Evolutionary conservation across 2,797 vertebrate genomes (phyloP).

Genomic region (Cossypha polioptera): DNA sequence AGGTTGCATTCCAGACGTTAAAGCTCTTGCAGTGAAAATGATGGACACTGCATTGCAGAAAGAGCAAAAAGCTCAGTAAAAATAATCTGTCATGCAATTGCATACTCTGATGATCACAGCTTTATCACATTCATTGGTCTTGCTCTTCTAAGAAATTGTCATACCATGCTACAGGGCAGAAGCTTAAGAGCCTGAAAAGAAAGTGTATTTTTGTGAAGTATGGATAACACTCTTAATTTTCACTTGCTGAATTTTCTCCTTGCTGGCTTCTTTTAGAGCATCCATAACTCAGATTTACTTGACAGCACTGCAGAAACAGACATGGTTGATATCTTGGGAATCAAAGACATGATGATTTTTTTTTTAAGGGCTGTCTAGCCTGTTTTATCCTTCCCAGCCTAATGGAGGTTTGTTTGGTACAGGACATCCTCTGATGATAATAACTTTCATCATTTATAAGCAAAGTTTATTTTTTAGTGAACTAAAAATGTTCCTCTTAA

Average conservation of each 20-base stretch:
- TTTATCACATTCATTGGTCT: not conserved
- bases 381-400: slow-evolving; percentile 59
- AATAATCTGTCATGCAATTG: not conserved
- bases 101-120: not conserved
- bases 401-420: slow-evolving; percentile 68
- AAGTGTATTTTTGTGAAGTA: not conserved
- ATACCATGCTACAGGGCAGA: not conserved
- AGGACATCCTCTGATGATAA: slow-evolving; percentile 61
- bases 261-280: slow-evolving; percentile 41
- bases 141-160: not conserved
- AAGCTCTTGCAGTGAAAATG: slow-evolving; percentile 9
- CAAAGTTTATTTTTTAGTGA: slow-evolving; percentile 54
- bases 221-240: not conserved
- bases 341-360: slow-evolving; percentile 51
- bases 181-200: not conserved
- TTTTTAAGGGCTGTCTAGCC: slow-evolving; percentile 9
- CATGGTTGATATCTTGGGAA: slow-evolving; percentile 54
- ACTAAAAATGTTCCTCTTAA: slow-evolving; percentile 20
- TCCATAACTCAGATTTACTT: slow-evolving; percentile 61
- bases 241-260: slow-evolving; percentile 26
- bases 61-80: not conserved
- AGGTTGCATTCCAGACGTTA: slow-evolving; percentile 43
- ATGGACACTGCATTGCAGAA: not conserved
- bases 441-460: slow-evolving; percentile 62
- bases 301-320: slow-evolving; percentile 64